phyloP scores from a whole-genome alignment of 2,888 invertebrate genomes.

The Thyatira batis region DNA sequence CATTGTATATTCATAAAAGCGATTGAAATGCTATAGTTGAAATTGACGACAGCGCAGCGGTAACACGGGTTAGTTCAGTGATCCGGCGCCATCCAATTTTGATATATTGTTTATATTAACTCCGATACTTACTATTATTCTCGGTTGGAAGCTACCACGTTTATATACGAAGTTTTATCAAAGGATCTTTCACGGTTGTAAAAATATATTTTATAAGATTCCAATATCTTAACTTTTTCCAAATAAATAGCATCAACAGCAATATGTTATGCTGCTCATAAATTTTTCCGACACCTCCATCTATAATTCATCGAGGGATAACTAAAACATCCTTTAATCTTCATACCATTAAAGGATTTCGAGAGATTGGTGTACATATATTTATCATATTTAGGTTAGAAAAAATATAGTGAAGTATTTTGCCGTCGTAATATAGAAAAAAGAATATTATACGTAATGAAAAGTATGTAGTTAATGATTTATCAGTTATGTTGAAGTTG shows the following conservation, averaged over 20 bases:
- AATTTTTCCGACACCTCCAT: neutral
- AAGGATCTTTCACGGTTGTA: neutral
- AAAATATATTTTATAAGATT: neutral
- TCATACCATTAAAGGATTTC: neutral
- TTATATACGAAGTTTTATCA: neutral
- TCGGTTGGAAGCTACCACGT: neutral
- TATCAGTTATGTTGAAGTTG: too few relatives aligned
- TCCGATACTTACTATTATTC: neutral
- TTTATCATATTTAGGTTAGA: neutral
- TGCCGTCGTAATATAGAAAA: too few relatives aligned
- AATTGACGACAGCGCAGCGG: neutral
- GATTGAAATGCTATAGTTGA: neutral
- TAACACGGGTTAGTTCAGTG: neutral
- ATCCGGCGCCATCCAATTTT: neutral
- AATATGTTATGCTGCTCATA: neutral
- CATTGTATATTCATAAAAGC: constrained; percentile 4
- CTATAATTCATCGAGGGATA: neutral
- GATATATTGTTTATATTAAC: neutral
- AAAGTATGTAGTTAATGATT: too few relatives aligned
- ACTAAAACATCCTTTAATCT: neutral
- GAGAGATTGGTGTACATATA: neutral
- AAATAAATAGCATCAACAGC: too few relatives aligned
- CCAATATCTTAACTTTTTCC: neutral
- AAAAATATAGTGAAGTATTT: too few relatives aligned
- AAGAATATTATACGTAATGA: too few relatives aligned